Base-by-base conservation (phyloP, 2,797 vertebrate genomes). In the Lindbergichthys nudifrons region DNA sequence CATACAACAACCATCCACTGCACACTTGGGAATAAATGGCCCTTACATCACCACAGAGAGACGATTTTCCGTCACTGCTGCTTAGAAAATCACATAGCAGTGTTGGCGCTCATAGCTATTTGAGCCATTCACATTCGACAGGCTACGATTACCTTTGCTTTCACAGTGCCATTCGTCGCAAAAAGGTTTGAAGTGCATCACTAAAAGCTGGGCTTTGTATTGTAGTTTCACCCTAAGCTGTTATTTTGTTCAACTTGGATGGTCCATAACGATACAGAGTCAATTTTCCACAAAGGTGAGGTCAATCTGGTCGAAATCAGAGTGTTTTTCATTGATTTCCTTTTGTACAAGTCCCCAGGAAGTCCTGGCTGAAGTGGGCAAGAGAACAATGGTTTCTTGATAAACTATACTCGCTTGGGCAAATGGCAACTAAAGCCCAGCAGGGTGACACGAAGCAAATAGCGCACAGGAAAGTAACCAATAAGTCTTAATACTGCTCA, bases 341-440 rank as follows among this genome's bases (percentile, higher is more conserved):
- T 65, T 82, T 71, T 65, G 36, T 15, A 15, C 13, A 62, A 39
- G 64, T 41, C 56, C 53, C 62, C 18, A 48, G 84, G 81, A 89
- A 89, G 54, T 19, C 19, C 32, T 67, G 59, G 41, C 36, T 64
- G 43, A 1, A 3, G 65, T 78, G 58, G 45, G 52, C 48, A 65
- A 10, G 60, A 63, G 82, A 89, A 90, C 78, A 92, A 87, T 91
- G 71, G 48, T 51, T 69, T 65, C 63, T 61, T 52, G 41, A 73
- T 68, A 68, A 84, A 71, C 10, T 58, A 47, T 59, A 5, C 26
- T 73, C 12, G 36, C 48, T 60, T 57, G 30, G 67, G 63, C 51
- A 60, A 74, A 58, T 58, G 50, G 51, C 47, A 56, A 47, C 66
- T 62, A 13, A 78, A 62, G 41, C 58, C 10, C 64, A 60, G 57